phyloP scores from a whole-genome alignment of 2,797 vertebrate species.

The Acridotheres tristis region DNA sequence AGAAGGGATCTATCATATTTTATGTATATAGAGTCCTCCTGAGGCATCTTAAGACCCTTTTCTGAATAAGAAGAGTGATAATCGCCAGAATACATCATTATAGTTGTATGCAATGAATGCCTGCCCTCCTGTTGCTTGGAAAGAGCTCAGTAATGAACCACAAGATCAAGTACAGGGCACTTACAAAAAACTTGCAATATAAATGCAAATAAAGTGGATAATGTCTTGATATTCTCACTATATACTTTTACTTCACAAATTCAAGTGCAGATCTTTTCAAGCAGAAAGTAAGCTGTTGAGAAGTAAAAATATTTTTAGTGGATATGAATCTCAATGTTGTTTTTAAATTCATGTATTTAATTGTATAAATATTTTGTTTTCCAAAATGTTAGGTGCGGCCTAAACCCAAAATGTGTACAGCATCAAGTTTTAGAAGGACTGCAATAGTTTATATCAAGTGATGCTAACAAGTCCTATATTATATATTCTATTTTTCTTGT shows the following conservation, averaged over 20 bases:
- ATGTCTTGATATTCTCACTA: background rate
- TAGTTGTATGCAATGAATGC: background rate
- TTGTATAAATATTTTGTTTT: background rate
- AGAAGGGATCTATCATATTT: background rate
- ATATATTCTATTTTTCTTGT: background rate
- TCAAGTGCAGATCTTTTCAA: background rate
- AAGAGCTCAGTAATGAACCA: background rate
- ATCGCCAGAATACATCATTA: background rate
- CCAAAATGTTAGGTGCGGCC: background rate
- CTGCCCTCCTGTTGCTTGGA: background rate
- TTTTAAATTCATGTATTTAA: background rate
- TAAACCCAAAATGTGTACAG: background rate
- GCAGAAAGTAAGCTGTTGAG: background rate
- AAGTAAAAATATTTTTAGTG: background rate
- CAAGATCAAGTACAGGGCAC: background rate
- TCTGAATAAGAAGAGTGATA: background rate
- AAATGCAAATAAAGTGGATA: background rate
- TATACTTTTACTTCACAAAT: background rate
- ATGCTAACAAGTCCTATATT: background rate
- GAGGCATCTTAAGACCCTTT: background rate
- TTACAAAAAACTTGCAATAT: background rate
- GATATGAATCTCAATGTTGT: background rate
- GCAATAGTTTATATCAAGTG: background rate
- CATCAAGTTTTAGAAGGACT: background rate
- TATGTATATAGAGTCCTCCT: background rate